Conservation (phyloP, 2,113 vertebrate genomes). For the Chaetura pelagica region DNA sequence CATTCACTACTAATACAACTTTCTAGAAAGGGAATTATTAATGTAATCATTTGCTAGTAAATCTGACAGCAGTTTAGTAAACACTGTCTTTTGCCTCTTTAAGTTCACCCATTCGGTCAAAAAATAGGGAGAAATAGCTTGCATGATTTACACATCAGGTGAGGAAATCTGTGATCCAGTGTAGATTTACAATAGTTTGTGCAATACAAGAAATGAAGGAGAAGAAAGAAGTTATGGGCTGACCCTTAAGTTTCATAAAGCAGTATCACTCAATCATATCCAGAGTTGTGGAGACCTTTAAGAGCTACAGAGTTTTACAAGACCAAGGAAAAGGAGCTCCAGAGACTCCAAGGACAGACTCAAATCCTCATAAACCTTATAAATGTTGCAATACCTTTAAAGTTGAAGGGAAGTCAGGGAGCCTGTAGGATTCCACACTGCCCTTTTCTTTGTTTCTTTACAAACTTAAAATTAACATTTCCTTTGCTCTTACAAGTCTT, state of each 20-base stretch:
- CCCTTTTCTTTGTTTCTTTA: not conserved
- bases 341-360: not conserved
- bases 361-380: not conserved
- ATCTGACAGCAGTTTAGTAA: not conserved
- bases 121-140: not conserved
- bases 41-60: not conserved
- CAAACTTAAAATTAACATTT: constrained; percentile 12
- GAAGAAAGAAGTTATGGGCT: not conserved
- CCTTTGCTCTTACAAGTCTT: not conserved
- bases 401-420: not conserved
- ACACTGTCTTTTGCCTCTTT: not conserved
- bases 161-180: not conserved
- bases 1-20: not conserved
- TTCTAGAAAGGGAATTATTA: not conserved
- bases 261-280: not conserved
- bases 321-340: not conserved
- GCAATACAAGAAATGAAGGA: not conserved
- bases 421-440: not conserved
- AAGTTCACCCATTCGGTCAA: not conserved
- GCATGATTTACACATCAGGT: not conserved
- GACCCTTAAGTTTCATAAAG: not conserved
- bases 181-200: not conserved
- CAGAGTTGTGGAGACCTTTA: not conserved
- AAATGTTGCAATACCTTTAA: not conserved
- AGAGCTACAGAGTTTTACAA: not conserved